Base-by-base conservation (phyloP, 35 echinoderm and acorn worm genomes). In the Heliocidaris erythrogramma region DNA sequence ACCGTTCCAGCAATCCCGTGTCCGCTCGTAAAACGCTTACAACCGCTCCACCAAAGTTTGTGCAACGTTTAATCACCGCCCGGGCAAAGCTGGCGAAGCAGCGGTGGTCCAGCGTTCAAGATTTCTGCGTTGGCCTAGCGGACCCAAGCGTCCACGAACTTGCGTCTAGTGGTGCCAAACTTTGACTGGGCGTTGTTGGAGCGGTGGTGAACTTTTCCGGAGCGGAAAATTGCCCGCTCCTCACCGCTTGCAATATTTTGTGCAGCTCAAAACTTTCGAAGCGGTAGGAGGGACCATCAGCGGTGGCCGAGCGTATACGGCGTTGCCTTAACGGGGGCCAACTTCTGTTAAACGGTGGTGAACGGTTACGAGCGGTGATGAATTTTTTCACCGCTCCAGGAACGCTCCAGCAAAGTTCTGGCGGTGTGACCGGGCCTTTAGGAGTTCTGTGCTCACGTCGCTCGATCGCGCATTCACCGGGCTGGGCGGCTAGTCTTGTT, bases 11-110 rank as follows among this genome's bases (percentile, higher is more conserved):
- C 69, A 89, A 89, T 89, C 87, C 13, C 87, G 7, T 89, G 87
- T 89, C 87, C 87, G 87, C 31, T 89, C 87, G 87, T 89, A 89
- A 89, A 89, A 89, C 87, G 87, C 31, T 89, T 89, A 89, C 87
- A 89, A 89, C 87, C 87, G 87, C 87, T 89, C 87, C 87, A 13
- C 87, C 87, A 89, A 89, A 89, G 87, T 89, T 89, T 89, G 31
- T 89, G 87, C 31, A 89, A 89, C 87, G 87, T 89, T 89, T 89
- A 89, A 89, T 89, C 87, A 89, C 31, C 87, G 31, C 47, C 87
- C 87, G 7, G 87, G 31, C 31, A 89, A 89, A 89, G 87, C 87
- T 89, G 87, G 87, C 87, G 31, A 89, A 89, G 87, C 87, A 89
- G 87, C 87, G 87, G 87, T 47, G 31, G 87, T 89, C 87, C 32